Conservation (phyloP, 2,113 vertebrate species). For the Vicugna pacos region DNA sequence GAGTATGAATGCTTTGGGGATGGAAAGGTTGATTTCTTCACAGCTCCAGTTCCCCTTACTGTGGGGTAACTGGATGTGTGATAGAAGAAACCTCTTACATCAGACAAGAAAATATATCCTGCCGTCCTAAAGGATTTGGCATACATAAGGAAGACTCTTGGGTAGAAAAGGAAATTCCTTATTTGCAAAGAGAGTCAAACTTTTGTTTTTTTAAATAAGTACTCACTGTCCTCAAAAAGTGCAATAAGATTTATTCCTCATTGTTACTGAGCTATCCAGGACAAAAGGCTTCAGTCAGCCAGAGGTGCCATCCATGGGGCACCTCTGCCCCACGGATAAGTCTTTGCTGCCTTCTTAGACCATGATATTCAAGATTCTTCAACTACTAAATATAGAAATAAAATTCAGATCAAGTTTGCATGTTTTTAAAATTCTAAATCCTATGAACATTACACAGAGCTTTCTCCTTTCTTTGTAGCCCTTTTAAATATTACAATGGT, state of each 20-base stretch:
- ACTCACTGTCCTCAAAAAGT: not conserved
- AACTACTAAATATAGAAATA: not conserved
- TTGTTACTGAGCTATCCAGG: not conserved
- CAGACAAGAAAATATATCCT: not conserved
- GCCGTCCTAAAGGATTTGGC: not conserved
- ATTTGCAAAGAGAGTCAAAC: not conserved
- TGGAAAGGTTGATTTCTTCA: not conserved
- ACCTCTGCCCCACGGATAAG: not conserved
- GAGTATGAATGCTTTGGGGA: not conserved
- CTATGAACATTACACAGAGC: not conserved
- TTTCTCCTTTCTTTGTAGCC: not conserved
- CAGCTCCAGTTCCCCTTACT: not conserved
- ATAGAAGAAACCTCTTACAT: not conserved
- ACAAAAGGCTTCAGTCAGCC: not conserved
- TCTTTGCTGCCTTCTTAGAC: not conserved
- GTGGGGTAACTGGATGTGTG: too few relatives aligned
- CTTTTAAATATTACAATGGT: not conserved
- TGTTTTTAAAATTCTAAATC: not conserved
- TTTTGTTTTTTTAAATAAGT: not conserved
- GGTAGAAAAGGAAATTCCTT: not conserved
- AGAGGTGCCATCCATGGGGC: not conserved
- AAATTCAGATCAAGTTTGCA: not conserved
- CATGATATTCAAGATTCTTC: not conserved
- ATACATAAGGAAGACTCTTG: not conserved
- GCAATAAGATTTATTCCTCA: not conserved